phyloP scores from a whole-genome alignment of 1,140 invertebrate genomes.

The Babylonia areolata region DNA sequence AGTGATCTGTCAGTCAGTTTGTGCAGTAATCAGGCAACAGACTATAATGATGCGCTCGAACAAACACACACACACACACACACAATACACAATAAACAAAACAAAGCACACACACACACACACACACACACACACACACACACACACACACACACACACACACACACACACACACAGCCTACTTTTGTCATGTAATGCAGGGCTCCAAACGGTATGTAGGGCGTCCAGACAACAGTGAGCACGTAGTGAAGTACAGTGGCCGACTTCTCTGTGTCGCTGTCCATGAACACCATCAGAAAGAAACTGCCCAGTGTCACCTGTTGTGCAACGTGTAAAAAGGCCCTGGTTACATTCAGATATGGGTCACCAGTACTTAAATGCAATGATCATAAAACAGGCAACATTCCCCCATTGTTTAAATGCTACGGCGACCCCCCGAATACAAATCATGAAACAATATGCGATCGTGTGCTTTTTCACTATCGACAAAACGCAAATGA shows the following conservation, averaged over 20 bases:
- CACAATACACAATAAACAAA: too few species aligned
- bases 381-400: too few species aligned
- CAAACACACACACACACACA: constrained; percentile 7
- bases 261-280: neutral
- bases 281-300: constrained; percentile 22
- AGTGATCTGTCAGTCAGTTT: too few species aligned
- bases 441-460: too few species aligned
- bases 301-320: neutral
- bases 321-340: too few species aligned
- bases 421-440: too few species aligned
- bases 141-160: neutral
- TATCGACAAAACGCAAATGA: too few species aligned
- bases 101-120: neutral
- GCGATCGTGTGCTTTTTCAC: too few species aligned
- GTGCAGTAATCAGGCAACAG: too few species aligned
- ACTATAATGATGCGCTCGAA: neutral
- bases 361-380: too few species aligned
- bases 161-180: neutral
- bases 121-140: constrained; percentile 11
- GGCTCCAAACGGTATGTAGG: constrained; percentile 9
- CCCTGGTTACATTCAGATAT: too few species aligned
- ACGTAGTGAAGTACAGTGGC: constrained; percentile 16
- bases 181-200: constrained; percentile 28
- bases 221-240: neutral
- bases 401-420: too few species aligned